Percentiles rank a stretch among this genome's conserved stretches.
Conservation (phyloP, 1,140 invertebrate species). For the Brachionus plicatilis region DNA sequence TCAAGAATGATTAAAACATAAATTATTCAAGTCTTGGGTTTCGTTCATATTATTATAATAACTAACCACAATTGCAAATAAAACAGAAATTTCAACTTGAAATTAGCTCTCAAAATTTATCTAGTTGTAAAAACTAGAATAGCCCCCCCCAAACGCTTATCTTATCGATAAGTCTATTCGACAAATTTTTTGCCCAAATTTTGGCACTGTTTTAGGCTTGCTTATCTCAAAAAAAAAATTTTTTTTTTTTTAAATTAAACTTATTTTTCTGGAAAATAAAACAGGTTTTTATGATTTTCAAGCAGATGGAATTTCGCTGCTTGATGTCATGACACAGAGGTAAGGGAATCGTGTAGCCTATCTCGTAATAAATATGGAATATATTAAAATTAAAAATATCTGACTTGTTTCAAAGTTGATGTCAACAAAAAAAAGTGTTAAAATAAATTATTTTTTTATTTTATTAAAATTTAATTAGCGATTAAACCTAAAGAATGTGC, state of each 20-base stretch:
- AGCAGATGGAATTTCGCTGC: neutral
- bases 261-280: neutral
- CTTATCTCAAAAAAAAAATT: neutral
- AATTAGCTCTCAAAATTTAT: neutral
- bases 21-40: conserved; percentile 1
- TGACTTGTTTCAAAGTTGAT: neutral
- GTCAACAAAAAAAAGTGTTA: neutral
- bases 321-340: neutral
- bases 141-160: neutral
- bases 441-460: neutral
- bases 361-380: too few species aligned
- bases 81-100: conserved; percentile 1
- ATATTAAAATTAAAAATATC: neutral
- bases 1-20: neutral
- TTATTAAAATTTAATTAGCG: neutral
- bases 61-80: neutral
- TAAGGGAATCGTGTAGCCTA: neutral
- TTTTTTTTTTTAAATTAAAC: neutral
- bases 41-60: neutral
- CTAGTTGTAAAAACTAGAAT: neutral
- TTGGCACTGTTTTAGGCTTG: neutral
- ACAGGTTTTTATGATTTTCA: neutral
- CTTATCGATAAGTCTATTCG: neutral
- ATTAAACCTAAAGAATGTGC: too few species aligned
- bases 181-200: neutral